Evolutionary conservation across 2,113 vertebrate genomes (phyloP).

Genomic region (Chlamydotis undulata): DNA sequence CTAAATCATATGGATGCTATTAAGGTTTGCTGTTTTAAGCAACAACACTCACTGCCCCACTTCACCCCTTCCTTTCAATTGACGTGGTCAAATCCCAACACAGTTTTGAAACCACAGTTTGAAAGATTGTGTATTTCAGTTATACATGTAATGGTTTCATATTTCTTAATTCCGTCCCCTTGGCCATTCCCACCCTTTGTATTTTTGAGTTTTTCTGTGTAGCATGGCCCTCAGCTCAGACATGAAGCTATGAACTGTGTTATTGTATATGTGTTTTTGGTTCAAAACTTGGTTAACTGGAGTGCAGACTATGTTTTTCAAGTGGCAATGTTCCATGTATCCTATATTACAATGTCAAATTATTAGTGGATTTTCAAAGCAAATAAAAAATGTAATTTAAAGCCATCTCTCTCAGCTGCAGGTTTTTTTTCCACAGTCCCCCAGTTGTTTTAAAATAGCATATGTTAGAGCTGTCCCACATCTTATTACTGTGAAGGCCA

Average conservation of each 20-base stretch:
- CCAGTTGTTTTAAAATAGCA: constrained; percentile 34
- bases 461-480: neutral
- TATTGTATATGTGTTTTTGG: neutral
- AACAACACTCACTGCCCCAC: constrained; percentile 1
- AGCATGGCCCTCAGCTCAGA: constrained; percentile 3
- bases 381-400: constrained; percentile 47
- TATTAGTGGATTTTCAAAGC: constrained; percentile 47
- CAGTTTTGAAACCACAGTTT: constrained; percentile 67
- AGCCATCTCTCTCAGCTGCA: constrained; percentile 6
- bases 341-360: constrained; percentile 5
- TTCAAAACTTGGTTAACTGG: constrained; percentile 32
- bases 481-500: neutral
- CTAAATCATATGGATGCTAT: constrained; percentile 78
- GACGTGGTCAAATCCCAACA: constrained; percentile 66
- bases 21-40: constrained; percentile 78
- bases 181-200: neutral
- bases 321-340: constrained; percentile 10
- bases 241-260: constrained; percentile 1
- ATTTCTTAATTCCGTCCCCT: constrained; percentile 31
- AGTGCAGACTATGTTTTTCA: constrained; percentile 15
- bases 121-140: constrained; percentile 44
- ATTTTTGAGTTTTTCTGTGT: constrained; percentile 44
- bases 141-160: constrained; percentile 48
- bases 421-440: constrained; percentile 19
- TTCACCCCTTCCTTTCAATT: constrained; percentile 63